These are phyloP conservation scores for Aphaenogaster floridana DNA, from an alignment of 1,140 invertebrate genomes.

Conservation along the genomic window DNA sequence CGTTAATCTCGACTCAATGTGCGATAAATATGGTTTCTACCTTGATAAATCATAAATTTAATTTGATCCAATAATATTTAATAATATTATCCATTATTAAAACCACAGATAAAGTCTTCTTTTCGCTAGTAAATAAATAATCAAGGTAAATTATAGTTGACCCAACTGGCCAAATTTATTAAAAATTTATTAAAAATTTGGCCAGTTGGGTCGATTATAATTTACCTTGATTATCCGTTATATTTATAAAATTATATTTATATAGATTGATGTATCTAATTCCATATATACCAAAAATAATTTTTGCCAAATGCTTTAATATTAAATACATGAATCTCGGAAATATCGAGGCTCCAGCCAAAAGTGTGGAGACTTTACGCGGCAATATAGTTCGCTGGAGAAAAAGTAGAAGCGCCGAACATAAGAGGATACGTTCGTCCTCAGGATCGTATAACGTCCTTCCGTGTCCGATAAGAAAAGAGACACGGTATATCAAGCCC, in stretches of 20 bases:
- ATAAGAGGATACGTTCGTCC: conserved; percentile 36
- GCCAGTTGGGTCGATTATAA: no score
- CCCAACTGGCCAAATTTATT: no score
- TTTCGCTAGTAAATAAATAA: no score
- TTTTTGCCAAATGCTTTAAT: neutral
- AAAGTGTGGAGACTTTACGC: neutral
- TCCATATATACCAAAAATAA: neutral
- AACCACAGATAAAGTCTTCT: neutral
- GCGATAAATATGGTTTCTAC: neutral
- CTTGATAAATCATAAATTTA: neutral
- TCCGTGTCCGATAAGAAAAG: conserved; percentile 41
- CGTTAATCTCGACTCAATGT: neutral
- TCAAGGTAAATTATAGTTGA: no score
- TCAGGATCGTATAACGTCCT: conserved; percentile 39
- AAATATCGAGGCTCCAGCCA: neutral
- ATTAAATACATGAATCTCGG: neutral
- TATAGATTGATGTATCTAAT: conserved; percentile 2
- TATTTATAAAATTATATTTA: neutral
- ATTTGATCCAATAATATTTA: neutral
- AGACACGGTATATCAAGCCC: conserved; percentile 43
- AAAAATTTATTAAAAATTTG: no score
- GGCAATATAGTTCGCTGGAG: neutral
- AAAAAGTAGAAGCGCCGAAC: conserved; percentile 25
- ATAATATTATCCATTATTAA: neutral
- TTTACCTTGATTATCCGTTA: neutral